Evolutionary conservation across 2,797 vertebrate species (phyloP), one percentile per base, ranked within the genome.

Genomic region (Poecile montanus): DNA sequence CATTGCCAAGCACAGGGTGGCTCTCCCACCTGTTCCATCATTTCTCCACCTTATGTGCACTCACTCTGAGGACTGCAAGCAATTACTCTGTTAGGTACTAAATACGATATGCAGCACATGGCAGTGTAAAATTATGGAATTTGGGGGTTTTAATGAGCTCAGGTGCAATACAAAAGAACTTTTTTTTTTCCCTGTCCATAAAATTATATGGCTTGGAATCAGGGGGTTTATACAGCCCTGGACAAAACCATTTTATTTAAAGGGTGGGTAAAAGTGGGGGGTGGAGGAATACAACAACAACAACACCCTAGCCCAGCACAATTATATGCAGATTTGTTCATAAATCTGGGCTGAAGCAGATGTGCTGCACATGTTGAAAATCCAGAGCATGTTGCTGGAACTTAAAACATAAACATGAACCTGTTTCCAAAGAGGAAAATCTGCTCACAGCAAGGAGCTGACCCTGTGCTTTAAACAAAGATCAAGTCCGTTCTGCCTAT

Each of bases 81-180:
- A 98, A 98, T 98, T 98, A 98, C 91, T 93, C 87, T 94, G 92
- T 94, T 96, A 95, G 92, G 95, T 85, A 97, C 96, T 97, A 97
- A 97, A 94, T 95, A 94, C 97, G 53, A 97, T 94, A 94, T 61
- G 94, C 95, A 97, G 97, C 97, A 98, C 97, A 97, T 98, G 97
- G 94, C 97, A 97, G 97, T 97, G 97, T 97, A 97, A 98, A 98
- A 98, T 98, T 98, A 98, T 98, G 97, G 97, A 98, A 98, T 98
- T 98, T 96, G 85, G 90, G 89, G 94, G 88, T 97, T 96, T 98
- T 98, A 98, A 98, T 98, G 98, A 98, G 97, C 96, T 98, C 98
- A 98, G 98, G 98, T 98, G 98, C 96, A 95, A 97, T 97, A 98
- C 98, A 98, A 98, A 98, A 97, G 96, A 97, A 97, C 93, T 93